Evolutionary conservation across 1,140 invertebrate genomes (phyloP).

Genomic region (Phymorhynchus buccinoides): DNA sequence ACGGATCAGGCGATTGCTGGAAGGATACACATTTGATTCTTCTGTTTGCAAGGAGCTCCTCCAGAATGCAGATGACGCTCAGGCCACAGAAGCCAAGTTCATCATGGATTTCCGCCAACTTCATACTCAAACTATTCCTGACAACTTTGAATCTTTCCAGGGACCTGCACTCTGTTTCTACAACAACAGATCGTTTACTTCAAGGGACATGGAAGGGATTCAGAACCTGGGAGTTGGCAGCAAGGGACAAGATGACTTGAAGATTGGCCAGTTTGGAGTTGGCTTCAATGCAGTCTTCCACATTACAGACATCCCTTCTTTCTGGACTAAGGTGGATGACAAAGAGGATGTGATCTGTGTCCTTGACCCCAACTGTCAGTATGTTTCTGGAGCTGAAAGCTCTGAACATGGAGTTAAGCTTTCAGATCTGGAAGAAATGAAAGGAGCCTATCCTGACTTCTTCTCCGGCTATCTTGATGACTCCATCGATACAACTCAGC

Average conservation of each 20-base stretch:
- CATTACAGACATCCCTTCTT: slow-evolving; percentile 68
- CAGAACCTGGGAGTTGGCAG: slow-evolving; percentile 64
- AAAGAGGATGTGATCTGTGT: slow-evolving; percentile 61
- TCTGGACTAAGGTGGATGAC: slow-evolving; percentile 57
- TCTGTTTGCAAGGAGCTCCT: slow-evolving; percentile 65
- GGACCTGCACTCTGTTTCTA: slow-evolving; percentile 68
- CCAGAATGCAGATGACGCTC: slow-evolving; percentile 75
- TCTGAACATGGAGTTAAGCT: slow-evolving; percentile 59
- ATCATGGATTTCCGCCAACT: slow-evolving; percentile 62
- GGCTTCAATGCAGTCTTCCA: slow-evolving; percentile 72
- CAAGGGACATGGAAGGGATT: slow-evolving; percentile 66
- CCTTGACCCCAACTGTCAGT: slow-evolving; percentile 67
- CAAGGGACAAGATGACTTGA: slow-evolving; percentile 58
- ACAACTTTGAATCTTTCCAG: slow-evolving; percentile 56
- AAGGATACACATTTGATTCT: slow-evolving; percentile 63
- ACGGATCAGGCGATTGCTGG: slow-evolving; percentile 61
- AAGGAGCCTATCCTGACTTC: slow-evolving; percentile 53
- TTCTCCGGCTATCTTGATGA: slow-evolving; percentile 57
- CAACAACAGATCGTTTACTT: slow-evolving; percentile 65
- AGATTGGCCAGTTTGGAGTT: slow-evolving; percentile 68
- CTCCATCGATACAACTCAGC: slow-evolving; percentile 30
- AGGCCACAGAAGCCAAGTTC: slow-evolving; percentile 67
- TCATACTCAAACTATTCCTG: slow-evolving; percentile 49
- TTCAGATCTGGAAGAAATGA: slow-evolving; percentile 48
- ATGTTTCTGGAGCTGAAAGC: slow-evolving; percentile 53